Evolutionary conservation across 2,113 vertebrate genomes (phyloP), one percentile per base, ranked within the genome.

Genomic region (Phalacrocorax carbo): DNA sequence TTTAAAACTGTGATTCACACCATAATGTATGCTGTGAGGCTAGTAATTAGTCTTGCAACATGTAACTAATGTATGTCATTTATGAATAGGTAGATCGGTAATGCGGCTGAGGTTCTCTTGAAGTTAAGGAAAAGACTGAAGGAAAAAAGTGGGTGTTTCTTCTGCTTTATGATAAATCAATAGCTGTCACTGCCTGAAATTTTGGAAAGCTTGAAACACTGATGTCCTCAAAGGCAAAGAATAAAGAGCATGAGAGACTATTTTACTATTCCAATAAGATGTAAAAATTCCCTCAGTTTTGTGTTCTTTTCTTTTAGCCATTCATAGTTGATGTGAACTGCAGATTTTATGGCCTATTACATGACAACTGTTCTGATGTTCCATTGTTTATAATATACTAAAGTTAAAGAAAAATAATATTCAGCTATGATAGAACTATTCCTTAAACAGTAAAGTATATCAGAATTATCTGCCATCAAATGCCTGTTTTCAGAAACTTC

Each of bases 341-440:
- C 81, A 75, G 55, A 71, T 46, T 97, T 95, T 93, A 69, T 48
- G 93, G 21, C 13, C 44, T 95, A 49, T 95, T 96, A 90, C 84
- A 62, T 90, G 64, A 44, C 55, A 88, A n/a, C 5, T 15, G 23
- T 96, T 79, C 65, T 94, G 90, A 89, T 91, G 36, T 58, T 75
- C 52, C 79, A 46, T 80, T 97, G 61, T 94, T 96, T 97, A 77
- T 48, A 96, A 94, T 88, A 44, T 77, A 94, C 34, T 85, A 75
- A 95, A 96, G 32, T 88, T 91, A 97, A 95, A 96, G 94, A 82
- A 96, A 96, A 96, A 86, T 69, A 82, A 23, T 91, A 86, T 90
- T 94, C 26, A 80, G 70, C 83, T 93, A 19, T 57, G 66, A 78
- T 22, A 91, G 69, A 95, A 70, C 66, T 88, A 19, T 92, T 93